Base-by-base conservation (phyloP, 2,888 invertebrate species). In the Rambutsinella grinnellia region DNA sequence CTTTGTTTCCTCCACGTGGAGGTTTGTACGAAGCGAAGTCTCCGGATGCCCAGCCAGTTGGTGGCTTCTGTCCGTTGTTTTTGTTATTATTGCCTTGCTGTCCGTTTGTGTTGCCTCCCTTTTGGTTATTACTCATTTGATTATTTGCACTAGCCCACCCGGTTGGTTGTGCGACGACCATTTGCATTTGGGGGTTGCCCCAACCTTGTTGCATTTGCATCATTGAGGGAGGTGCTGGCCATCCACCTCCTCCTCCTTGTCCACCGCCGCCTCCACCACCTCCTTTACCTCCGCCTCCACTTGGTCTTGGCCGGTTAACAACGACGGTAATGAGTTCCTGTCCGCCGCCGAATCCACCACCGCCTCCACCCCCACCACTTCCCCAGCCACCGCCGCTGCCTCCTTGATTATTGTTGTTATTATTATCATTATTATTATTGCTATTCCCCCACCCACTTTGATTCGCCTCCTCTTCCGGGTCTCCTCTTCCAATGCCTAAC, bases 31-130 rank as follows among this genome's bases (percentile, higher is more conserved):
- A 49, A n/a, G 61, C 49, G 46, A 70, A 76, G 17, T 68, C 68
- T n/a, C 70, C 76, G 24, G 66, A 6, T 15, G 63, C 65, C 78
- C 78, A 78, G 23, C 74, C 78, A 23, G 27, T 46, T 2, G 60
- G 0, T 27, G 63, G 54, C 63, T 71, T 51, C 54, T n/a, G 5
- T 26, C 13, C 13, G 13, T 36, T 36, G 13, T 36, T 36, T 8
- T 36, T 36, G 36, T 54, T 3, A 36, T 47, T 15, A 15, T 46
- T 54, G 36, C 54, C 57, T 56, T 26, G 21, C 56, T 28, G 23
- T 28, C 57, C 56, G 2, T 17, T 44, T 53, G 53, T 27, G 10
- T 28, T 24, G 6, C 56, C 61, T 24, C 61, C 47, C 6, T 56
- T 44, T 13, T 26, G 10, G 8, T 24, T 36, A n/a, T 47, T n/a